A percentile compares a stretch with the other conserved stretches of the same genome.
Conservation (phyloP, 37 sponge, comb jelly and placozoan genomes). For the Aplysina aerophoba region DNA sequence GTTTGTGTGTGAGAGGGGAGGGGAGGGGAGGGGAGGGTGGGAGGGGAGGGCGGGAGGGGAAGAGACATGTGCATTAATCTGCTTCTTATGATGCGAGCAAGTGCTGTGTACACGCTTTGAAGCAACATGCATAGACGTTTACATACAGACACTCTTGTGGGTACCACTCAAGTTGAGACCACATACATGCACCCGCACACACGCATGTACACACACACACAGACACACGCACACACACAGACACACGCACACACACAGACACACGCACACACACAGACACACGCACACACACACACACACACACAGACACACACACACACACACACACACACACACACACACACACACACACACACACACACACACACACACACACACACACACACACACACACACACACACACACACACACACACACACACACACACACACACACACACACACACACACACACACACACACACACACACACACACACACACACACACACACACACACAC, state of each 20-base stretch:
- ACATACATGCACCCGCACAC: background rate
- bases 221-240: constrained; percentile 5
- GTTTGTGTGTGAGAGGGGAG: too few species aligned
- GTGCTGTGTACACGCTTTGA: too few species aligned
- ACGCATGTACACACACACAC: constrained; percentile 4
- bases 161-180: too few species aligned
- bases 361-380: background rate
- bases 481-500: too few species aligned
- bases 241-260: constrained; percentile 26
- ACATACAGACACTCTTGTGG: too few species aligned
- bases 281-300: constrained; percentile 3
- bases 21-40: too few species aligned
- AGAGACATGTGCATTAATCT: too few species aligned
- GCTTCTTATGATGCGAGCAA: too few species aligned
- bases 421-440: background rate
- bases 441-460: background rate
- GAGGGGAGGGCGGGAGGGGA: too few species aligned
- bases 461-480: background rate
- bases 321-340: constrained; percentile 11
- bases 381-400: background rate
- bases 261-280: constrained; percentile 14
- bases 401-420: background rate
- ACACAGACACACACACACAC: constrained; percentile 12
- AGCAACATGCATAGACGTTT: too few species aligned
- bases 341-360: background rate